Base-by-base conservation (phyloP, 2,113 vertebrate species). In the Acrocephalus kingi region DNA sequence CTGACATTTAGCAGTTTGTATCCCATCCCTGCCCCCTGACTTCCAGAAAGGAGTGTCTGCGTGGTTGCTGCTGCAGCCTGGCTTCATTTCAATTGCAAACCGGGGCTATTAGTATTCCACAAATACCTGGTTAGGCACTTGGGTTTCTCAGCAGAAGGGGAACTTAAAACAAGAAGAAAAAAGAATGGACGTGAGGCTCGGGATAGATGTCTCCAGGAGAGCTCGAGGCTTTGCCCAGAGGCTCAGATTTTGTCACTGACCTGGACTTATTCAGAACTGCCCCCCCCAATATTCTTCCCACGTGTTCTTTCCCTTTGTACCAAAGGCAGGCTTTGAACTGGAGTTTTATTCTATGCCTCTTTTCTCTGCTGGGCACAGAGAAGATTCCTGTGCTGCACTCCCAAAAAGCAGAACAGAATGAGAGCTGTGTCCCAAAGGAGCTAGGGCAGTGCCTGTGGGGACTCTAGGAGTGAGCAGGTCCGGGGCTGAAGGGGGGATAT, bases 51-150 rank as follows among this genome's bases (percentile, higher is more conserved):
- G 37, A 15, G 73, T 66, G 52, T 28, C 67, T 55, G n/a, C 5
- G 0, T 51, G 63, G 25, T n/a, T 72, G 41, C 49, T 91, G 82
- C 90, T 46, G 72, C 31, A 31, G 69, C 45, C 31, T 30, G 21
- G n/a, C 90, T 90, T 85, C 37, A 71, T 96, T 95, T 93, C 93
- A 30, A 19, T 67, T 80, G 90, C 79, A 74, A 74, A 62, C 91
- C 11, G 31, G 21, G 46, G 78, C 55, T 64, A 72, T 75, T 74
- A 81, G 68, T 87, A 67, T 94, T 87, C 76, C 41, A n/a, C 76
- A 81, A 90, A 89, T 81, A 84, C 78, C 58, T 33, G 10, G 39
- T 55, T 35, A 66, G 78, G 46, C 59, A 13, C 51, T 67, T 58
- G 68, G 48, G 12, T 45, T 88, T 79, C 51, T 94, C 22, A 21